Evolutionary conservation across 2,797 vertebrate species (phyloP).

Genomic region (Myotis pilosus): DNA sequence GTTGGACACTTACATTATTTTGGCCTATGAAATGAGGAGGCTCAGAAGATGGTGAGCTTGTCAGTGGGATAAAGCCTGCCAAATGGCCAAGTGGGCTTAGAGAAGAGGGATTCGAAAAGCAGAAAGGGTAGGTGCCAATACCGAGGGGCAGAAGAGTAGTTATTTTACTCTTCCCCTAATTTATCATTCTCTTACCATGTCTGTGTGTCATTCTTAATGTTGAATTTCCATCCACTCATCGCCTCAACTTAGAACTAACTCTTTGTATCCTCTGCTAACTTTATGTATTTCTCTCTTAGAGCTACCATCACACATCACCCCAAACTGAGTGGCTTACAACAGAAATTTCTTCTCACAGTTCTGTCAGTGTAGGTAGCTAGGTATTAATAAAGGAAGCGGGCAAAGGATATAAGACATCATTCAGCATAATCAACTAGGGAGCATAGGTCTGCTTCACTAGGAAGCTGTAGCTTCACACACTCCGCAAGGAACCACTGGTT

Average conservation of each 20-base stretch:
- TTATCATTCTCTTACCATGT: neutral
- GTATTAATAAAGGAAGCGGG: neutral
- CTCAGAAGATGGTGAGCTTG: neutral
- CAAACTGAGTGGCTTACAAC: neutral
- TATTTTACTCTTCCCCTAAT: neutral
- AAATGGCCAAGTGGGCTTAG: accelerated
- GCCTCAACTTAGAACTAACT: neutral
- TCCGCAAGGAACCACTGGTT: neutral
- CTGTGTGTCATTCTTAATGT: neutral
- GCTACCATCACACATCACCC: neutral
- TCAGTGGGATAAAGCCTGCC: neutral
- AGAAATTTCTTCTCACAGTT: neutral
- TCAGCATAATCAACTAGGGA: neutral
- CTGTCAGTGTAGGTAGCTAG: neutral
- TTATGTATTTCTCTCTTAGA: neutral
- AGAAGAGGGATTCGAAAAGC: neutral
- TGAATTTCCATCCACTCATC: neutral
- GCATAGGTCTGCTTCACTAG: neutral
- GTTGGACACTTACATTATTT: neutral
- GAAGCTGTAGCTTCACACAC: neutral
- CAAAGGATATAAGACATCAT: neutral
- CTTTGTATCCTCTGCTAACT: neutral
- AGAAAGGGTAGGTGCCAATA: neutral
- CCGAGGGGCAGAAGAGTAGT: neutral
- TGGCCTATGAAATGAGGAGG: neutral